Evolutionary conservation across 1,140 invertebrate genomes (phyloP).

Genomic region (Pomacea maculata): DNA sequence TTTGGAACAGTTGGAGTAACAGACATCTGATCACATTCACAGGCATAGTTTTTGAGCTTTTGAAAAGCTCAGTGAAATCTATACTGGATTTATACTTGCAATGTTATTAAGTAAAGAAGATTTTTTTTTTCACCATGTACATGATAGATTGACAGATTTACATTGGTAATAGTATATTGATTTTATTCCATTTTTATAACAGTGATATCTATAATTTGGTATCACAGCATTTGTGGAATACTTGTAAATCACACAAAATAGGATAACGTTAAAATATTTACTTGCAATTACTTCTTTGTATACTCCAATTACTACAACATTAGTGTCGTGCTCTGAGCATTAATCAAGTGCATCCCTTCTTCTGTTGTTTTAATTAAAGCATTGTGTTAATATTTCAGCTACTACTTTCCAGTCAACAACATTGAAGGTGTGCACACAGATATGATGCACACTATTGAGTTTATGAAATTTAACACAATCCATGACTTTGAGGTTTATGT

Average conservation of each 20-base stretch:
- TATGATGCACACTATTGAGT: slow-evolving; percentile 28
- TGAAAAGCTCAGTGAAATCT: too few relatives aligned
- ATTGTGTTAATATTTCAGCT: slow-evolving; percentile 27
- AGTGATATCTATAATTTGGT: background rate
- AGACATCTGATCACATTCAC: too few relatives aligned
- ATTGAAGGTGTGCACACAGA: slow-evolving; percentile 40
- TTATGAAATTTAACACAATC: slow-evolving; percentile 38
- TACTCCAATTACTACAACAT: background rate
- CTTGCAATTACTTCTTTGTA: background rate
- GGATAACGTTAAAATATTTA: background rate
- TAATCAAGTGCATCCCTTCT: background rate
- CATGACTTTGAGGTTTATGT: slow-evolving; percentile 37
- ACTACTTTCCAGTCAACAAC: slow-evolving; percentile 39
- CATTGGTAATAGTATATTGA: too few relatives aligned
- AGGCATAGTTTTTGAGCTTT: too few relatives aligned
- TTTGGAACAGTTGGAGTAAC: too few relatives aligned
- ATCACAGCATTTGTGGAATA: background rate
- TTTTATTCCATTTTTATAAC: too few relatives aligned
- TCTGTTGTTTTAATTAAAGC: background rate
- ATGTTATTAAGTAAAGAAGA: too few relatives aligned
- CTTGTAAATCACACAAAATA: background rate
- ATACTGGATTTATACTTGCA: too few relatives aligned
- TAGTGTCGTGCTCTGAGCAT: background rate
- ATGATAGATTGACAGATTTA: too few relatives aligned
- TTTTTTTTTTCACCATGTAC: too few relatives aligned